Conservation (phyloP, 2,797 vertebrate species). For the Parauchenoglanis punctatus region DNA sequence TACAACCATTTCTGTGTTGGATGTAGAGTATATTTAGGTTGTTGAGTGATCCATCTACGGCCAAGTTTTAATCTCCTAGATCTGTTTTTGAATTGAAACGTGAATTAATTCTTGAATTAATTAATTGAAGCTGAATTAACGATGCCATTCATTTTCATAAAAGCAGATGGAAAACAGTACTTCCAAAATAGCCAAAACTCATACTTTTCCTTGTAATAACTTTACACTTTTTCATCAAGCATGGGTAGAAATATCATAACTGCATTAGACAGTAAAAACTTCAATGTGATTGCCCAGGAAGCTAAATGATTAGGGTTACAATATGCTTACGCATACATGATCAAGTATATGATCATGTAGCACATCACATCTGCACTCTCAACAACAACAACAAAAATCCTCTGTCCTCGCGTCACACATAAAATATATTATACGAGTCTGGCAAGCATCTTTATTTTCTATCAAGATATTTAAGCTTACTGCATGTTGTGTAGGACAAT, state of each 20-base stretch:
- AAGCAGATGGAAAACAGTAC: not conserved
- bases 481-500: not conserved
- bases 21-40: not conserved
- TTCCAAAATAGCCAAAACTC: not conserved
- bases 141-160: not conserved
- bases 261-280: not conserved
- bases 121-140: not conserved
- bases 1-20: not conserved
- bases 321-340: not conserved
- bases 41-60: not conserved
- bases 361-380: not conserved
- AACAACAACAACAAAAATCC: not conserved
- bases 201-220: not conserved
- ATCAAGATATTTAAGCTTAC: constrained; percentile 55
- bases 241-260: not conserved
- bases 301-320: not conserved
- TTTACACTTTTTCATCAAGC: not conserved
- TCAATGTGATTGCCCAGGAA: not conserved
- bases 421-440: not conserved
- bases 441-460: not conserved
- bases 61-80: not conserved
- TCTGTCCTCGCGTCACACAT: not conserved
- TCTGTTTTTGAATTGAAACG: not conserved
- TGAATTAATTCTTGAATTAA: too few species aligned
- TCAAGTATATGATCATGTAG: not conserved